Evolutionary conservation across 2,797 vertebrate species (phyloP), one percentile per base, ranked within the genome.

Genomic region (Poliocrania exsul): DNA sequence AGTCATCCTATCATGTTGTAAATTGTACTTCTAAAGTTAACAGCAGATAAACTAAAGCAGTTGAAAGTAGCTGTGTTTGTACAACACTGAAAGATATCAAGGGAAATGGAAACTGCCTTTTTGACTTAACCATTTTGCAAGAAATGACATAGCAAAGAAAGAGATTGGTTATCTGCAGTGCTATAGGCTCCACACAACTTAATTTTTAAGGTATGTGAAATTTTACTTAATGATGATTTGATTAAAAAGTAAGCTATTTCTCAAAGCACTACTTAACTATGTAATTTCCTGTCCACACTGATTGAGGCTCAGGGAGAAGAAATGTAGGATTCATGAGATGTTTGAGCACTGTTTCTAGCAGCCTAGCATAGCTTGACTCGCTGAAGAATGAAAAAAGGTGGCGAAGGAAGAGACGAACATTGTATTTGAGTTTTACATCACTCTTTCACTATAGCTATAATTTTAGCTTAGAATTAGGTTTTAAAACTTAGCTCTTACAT

Each of bases 11-110:
- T 89, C 80, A 66, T 47, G 87, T n/a, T 85, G 74, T 44, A 78
- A 90, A 92, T 18, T 54, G 29, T 35, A 72, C 47, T 89, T 93
- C 79, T 90, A 95, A 95, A 90, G 57, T 75, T 86, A 88, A 90
- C 77, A 84, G 35, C 31, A 95, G 85, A 95, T 81, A 95, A 92
- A 88, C 42, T 19, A 72, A 74, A 75, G 44, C 44, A 82, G 54
- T 60, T 74, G 53, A 87, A 91, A 93, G 62, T 51, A 86, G 44
- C 37, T 85, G n/a, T 90, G 81, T 93, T 88, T 96, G 79, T 84
- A 91, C 24, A 95, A 74, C n/a, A 44, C 50, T 66, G 42, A 33
- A 86, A 92, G 65, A 54, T 77, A 88, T 85, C 46, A 92, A 57
- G 57, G 80, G 77, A 91, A 50, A 88, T 35, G 33, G 71, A 94